Evolutionary conservation across 2,888 invertebrate species (phyloP), one percentile per base, ranked within the genome.

Genomic region (Acrocyrtus sp.): DNA sequence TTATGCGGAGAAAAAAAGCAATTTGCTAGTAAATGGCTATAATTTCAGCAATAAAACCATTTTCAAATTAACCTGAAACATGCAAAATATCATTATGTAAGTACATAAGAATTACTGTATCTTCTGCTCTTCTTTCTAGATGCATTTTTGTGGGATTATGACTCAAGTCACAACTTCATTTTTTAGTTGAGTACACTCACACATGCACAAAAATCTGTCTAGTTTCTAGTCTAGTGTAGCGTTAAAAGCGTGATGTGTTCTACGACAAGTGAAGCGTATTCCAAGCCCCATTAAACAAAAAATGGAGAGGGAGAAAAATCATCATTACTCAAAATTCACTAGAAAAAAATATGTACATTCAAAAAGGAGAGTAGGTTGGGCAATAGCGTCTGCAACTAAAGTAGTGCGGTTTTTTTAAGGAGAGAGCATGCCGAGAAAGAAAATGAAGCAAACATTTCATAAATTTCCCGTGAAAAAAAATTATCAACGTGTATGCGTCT

Each of bases 61-160:
- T 67, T 72, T 72, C 66, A 72, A 72, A 72, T 72, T 72, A 72
- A 72, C 72, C 72, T 66, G 56, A 72, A 72, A 72, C 72, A 72
- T 72, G 72, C 72, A 61, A 72, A 72, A 72, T 60, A 72, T 70
- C 56, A 65, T 72, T 72, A 72, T 60, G 50, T 65, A 34, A 34
- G 12, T 34, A 34, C 34, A 45, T 19, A n/a, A 39, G 12, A 39
- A 34, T 34, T 34, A 34, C 34, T 34, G 5, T 34, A 34, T 34
- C 5, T 34, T 10, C 12, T 12, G 8, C 39, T 39, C 39, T 39
- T n/a, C n/a, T n/a, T n/a, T n/a, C n/a, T n/a, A n/a, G n/a, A n/a
- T n/a, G n/a, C n/a, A n/a, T n/a, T n/a, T n/a, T n/a, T n/a, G n/a
- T n/a, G n/a, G n/a, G n/a, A n/a, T n/a, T n/a, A n/a, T n/a, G n/a